phyloP scores from a whole-genome alignment of 2,888 invertebrate genomes.

The Cenopis cana region DNA sequence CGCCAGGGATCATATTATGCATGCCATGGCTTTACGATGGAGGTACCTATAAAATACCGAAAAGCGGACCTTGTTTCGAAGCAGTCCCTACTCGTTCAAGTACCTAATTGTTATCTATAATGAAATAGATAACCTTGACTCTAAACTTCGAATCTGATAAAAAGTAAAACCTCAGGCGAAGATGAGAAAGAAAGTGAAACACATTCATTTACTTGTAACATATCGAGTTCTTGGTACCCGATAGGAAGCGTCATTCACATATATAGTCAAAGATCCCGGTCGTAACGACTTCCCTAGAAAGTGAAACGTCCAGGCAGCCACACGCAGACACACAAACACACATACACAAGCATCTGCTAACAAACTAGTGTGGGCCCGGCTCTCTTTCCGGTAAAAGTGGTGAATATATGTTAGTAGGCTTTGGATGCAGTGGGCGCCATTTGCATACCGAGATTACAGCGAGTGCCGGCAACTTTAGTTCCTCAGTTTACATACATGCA shows the following conservation, averaged over 20 bases:
- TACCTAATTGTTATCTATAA: neutral
- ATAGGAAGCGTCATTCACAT: slow-evolving; percentile 21
- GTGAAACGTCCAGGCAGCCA: slow-evolving; percentile 41
- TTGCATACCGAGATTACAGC: slow-evolving; percentile 10
- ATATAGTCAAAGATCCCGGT: slow-evolving; percentile 18
- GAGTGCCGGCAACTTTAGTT: neutral
- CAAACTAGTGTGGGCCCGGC: slow-evolving; percentile 5
- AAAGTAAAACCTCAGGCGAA: neutral
- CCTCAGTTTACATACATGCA: slow-evolving; percentile 4
- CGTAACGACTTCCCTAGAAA: slow-evolving; percentile 45
- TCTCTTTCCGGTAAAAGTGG: slow-evolving; percentile 60
- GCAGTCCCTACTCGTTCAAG: neutral
- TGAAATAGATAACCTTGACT: neutral
- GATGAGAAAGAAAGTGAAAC: slow-evolving; percentile 4
- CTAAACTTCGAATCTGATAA: neutral
- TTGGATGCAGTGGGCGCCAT: slow-evolving; percentile 13
- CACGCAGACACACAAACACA: neutral
- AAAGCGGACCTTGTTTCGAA: neutral
- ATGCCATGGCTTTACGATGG: too few species aligned
- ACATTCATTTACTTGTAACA: slow-evolving; percentile 7
- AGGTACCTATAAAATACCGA: neutral
- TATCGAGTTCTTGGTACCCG: neutral
- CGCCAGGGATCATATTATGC: too few species aligned
- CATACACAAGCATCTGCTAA: slow-evolving; percentile 17
- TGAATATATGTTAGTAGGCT: slow-evolving; percentile 36